phyloP scores from a whole-genome alignment of 1,140 invertebrate species.

The Asbolus verrucosus region DNA sequence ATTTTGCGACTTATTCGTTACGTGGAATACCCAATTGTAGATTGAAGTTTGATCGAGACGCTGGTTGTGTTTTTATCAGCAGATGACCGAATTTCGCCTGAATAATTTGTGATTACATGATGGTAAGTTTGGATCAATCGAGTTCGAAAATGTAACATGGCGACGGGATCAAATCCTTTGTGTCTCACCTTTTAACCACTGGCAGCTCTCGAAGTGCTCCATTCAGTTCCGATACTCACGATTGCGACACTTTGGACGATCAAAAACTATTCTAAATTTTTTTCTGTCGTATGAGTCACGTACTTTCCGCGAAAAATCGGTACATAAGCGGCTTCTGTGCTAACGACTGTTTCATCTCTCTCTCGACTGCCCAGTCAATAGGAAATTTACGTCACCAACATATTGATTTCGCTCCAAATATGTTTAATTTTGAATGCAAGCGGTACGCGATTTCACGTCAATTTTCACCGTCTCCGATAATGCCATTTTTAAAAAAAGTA shows the following conservation, averaged over 20 bases:
- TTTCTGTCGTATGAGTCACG: constrained; percentile 60
- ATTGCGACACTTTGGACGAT: constrained; percentile 1
- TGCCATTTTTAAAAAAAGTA: no score
- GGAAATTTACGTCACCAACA: constrained; percentile 45
- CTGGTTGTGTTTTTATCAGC: constrained; percentile 65
- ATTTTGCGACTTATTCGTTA: constrained; percentile 67
- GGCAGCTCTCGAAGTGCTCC: neutral
- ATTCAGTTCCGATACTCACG: neutral
- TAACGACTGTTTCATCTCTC: constrained; percentile 40
- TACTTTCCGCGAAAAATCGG: constrained; percentile 28
- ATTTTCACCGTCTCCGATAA: no score
- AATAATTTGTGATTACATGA: constrained; percentile 73
- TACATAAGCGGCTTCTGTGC: constrained; percentile 42
- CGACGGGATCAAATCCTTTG: constrained; percentile 69
- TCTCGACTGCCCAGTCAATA: constrained; percentile 43
- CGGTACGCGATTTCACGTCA: constrained; percentile 1
- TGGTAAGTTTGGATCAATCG: constrained; percentile 69
- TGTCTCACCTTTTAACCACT: constrained; percentile 54
- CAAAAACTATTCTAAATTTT: neutral
- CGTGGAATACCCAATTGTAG: constrained; percentile 69
- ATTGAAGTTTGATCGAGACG: constrained; percentile 63
- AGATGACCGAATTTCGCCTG: constrained; percentile 67
- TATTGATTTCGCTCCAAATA: constrained; percentile 46
- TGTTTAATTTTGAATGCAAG: constrained; percentile 28
- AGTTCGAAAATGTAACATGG: constrained; percentile 69